Evolutionary conservation across 2,888 invertebrate species (phyloP).

Genomic region (Germaria angustata): DNA sequence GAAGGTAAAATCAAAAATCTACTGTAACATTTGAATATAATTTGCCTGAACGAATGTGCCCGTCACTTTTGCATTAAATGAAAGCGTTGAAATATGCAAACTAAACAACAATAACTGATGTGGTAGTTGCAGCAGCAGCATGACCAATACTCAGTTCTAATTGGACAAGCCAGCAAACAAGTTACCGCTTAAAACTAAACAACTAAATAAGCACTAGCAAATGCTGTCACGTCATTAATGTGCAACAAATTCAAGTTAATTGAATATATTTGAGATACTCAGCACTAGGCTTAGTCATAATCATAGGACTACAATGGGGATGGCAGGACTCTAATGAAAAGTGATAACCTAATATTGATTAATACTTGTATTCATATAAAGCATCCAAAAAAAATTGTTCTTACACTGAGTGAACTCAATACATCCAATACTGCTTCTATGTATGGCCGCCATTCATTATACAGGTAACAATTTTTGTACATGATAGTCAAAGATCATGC

Average conservation of each 20-base stretch:
- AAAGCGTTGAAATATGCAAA: constrained; percentile 55
- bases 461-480: too few species aligned
- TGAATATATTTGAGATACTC: constrained; percentile 66
- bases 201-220: constrained; percentile 4
- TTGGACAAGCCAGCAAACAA: constrained; percentile 17
- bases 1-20: constrained; percentile 10
- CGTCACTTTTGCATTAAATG: neutral
- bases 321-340: too few species aligned
- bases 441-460: too few species aligned
- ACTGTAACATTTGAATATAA: constrained; percentile 61
- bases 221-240: constrained; percentile 74
- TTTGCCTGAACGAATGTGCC: constrained; percentile 60
- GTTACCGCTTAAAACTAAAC: constrained; percentile 14
- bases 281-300: too few species aligned
- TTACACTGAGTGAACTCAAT: too few species aligned
- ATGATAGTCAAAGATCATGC: too few species aligned
- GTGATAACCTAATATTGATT: too few species aligned
- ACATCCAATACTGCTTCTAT: too few species aligned
- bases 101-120: neutral
- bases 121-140: constrained; percentile 6
- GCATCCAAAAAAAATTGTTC: too few species aligned
- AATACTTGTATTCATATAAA: too few species aligned
- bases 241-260: constrained; percentile 78
- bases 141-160: constrained; percentile 33
- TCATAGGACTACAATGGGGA: too few species aligned